phyloP scores from a whole-genome alignment of 2,797 vertebrate species.

The Sciaenops ocellatus region DNA sequence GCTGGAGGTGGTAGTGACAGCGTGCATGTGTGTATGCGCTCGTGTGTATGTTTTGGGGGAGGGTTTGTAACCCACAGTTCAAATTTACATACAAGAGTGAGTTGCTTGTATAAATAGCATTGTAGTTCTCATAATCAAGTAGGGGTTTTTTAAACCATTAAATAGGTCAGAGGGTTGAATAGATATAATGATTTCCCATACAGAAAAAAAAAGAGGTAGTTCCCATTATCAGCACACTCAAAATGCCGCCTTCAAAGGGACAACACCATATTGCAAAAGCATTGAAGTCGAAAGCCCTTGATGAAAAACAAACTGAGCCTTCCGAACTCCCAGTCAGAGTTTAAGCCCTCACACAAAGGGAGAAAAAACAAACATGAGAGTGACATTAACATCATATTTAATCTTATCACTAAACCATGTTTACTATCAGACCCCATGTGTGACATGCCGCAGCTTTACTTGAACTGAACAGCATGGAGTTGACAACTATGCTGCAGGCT shows the following conservation, averaged over 20 bases:
- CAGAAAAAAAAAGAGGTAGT: conserved; percentile 38
- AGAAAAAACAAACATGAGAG: conserved; percentile 43
- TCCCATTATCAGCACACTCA: conserved; percentile 23
- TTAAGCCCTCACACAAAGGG: conserved; percentile 39
- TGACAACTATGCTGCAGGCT: conserved; percentile 6
- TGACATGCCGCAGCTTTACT: conserved; percentile 27
- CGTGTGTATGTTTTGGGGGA: conserved; percentile 8
- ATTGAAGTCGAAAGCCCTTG: conserved; percentile 39
- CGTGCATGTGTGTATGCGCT: neutral
- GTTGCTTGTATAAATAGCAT: conserved; percentile 36
- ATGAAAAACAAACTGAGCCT: conserved; percentile 45
- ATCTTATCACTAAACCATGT: conserved; percentile 44
- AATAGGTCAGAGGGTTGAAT: conserved; percentile 44
- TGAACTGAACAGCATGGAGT: conserved; percentile 23
- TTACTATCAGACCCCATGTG: conserved; percentile 29
- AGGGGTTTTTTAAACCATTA: conserved; percentile 14
- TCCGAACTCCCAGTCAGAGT: conserved; percentile 27
- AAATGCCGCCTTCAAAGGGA: conserved; percentile 45
- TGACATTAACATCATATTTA: conserved; percentile 47
- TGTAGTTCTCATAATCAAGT: conserved; percentile 34
- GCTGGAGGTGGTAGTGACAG: conserved; percentile 10
- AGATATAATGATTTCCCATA: conserved; percentile 19
- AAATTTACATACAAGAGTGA: conserved; percentile 44
- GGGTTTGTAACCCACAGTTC: conserved; percentile 16
- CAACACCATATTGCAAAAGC: conserved; percentile 31